Conservation (phyloP, 2,888 invertebrate species). For the Lepetodrilus schrolli region DNA sequence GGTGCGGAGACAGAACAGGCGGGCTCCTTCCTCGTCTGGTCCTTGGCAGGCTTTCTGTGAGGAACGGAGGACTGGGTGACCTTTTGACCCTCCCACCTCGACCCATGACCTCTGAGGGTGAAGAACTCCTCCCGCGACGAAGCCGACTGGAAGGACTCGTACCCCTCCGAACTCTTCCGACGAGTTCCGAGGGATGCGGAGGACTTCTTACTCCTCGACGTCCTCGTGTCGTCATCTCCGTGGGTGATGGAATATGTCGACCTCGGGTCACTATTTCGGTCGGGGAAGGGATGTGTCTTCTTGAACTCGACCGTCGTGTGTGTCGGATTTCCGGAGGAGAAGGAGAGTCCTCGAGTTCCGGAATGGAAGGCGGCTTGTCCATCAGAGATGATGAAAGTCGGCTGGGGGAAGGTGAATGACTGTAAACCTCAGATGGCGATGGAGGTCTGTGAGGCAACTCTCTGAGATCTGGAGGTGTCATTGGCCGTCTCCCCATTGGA, state of each 20-base stretch:
- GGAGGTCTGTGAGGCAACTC: neutral
- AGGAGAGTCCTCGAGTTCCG: conserved; percentile 41
- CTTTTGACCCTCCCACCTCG: neutral
- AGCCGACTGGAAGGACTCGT: neutral
- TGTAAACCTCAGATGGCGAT: neutral
- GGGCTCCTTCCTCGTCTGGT: conserved; percentile 11
- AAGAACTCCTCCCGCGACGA: conserved; percentile 5
- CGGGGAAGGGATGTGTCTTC: neutral
- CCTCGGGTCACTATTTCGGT: neutral
- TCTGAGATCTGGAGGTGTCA: neutral
- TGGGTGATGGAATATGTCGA: neutral
- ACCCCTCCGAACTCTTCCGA: neutral
- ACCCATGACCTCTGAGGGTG: neutral
- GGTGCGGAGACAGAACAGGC: neutral
- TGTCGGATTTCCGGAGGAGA: conserved; percentile 44
- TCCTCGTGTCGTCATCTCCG: neutral
- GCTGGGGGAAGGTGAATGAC: neutral
- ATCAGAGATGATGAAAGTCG: neutral
- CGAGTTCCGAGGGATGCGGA: neutral
- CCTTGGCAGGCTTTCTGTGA: neutral
- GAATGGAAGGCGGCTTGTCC: conserved; percentile 32
- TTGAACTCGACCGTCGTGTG: conserved; percentile 28
- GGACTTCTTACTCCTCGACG: conserved; percentile 19
- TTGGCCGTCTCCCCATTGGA: neutral
- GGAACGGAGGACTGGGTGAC: neutral